Conservation (phyloP, 2,113 vertebrate species). For the Scatophagus argus region DNA sequence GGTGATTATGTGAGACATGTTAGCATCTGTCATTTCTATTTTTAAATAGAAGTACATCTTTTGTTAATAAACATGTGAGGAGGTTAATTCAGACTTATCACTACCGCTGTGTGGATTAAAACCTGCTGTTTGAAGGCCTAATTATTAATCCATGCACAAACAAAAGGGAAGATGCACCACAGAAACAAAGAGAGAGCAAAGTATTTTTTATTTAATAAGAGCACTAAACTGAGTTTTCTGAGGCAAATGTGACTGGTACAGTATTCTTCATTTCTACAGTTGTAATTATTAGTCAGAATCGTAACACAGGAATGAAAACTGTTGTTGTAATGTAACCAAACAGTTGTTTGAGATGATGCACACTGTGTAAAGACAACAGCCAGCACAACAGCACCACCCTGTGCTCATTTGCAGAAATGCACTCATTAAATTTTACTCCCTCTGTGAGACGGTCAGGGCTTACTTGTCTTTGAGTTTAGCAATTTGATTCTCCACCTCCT, state of each 20-base stretch:
- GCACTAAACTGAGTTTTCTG: not conserved
- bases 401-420: conserved; percentile 7
- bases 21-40: conserved; percentile 19
- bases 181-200: conserved; percentile 13
- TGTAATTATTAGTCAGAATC: not conserved
- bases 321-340: not conserved
- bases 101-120: conserved; percentile 24
- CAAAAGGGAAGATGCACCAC: not conserved
- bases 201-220: not conserved
- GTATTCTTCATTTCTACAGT: not conserved
- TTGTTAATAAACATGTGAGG: conserved; percentile 44
- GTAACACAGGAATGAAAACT: not conserved
- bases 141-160: conserved; percentile 31
- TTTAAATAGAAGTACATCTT: conserved; percentile 46
- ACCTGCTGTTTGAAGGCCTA: conserved; percentile 27
- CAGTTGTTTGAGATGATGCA: not conserved
- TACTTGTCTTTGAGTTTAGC: not conserved
- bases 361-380: not conserved
- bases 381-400: conserved; percentile 21
- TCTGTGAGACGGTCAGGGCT: no score
- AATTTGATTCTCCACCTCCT: not conserved
- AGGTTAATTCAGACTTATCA: conserved; percentile 39
- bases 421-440: not conserved
- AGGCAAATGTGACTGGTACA: not conserved
- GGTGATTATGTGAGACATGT: not conserved